Conservation (phyloP, 2,888 invertebrate species). For the Drosophila prolongata region DNA sequence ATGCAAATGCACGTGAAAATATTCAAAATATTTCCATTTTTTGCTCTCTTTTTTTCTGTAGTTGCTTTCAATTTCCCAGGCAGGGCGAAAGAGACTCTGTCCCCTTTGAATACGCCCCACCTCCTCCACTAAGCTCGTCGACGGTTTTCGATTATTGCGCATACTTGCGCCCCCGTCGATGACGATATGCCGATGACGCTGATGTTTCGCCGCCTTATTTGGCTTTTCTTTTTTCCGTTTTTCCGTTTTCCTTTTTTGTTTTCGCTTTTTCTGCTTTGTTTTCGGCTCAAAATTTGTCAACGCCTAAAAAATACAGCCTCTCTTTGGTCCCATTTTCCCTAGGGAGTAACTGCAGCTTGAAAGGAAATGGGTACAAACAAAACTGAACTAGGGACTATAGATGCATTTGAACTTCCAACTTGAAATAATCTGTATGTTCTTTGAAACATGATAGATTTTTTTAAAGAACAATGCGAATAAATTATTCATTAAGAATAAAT, state of each 20-base stretch:
- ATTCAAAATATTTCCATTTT: slow-evolving; percentile 74
- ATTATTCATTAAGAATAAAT: no score
- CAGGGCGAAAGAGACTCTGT: not conserved
- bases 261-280: slow-evolving; percentile 59
- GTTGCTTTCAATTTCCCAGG: slow-evolving; percentile 71
- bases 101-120: not conserved
- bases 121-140: slow-evolving; percentile 18
- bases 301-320: slow-evolving; percentile 64
- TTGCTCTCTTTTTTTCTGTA: slow-evolving; percentile 37
- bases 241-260: slow-evolving; percentile 1
- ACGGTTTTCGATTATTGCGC: slow-evolving; percentile 78
- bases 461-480: no score
- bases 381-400: slow-evolving; percentile 10
- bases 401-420: not conserved
- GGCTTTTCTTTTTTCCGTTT: slow-evolving; percentile 1
- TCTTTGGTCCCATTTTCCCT: not conserved
- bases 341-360: slow-evolving; percentile 4
- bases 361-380: slow-evolving; percentile 4
- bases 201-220: slow-evolving; percentile 29
- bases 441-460: not conserved
- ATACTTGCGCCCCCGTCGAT: slow-evolving; percentile 61
- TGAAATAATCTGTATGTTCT: not conserved
- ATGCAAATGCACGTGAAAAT: slow-evolving; percentile 78
- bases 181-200: slow-evolving; percentile 25
- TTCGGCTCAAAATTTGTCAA: slow-evolving; percentile 73